A percentile compares a stretch with the other conserved stretches of the same genome.
Conservation (phyloP, 2,113 vertebrate species). For the Oncorhynchus gorbuscha region DNA sequence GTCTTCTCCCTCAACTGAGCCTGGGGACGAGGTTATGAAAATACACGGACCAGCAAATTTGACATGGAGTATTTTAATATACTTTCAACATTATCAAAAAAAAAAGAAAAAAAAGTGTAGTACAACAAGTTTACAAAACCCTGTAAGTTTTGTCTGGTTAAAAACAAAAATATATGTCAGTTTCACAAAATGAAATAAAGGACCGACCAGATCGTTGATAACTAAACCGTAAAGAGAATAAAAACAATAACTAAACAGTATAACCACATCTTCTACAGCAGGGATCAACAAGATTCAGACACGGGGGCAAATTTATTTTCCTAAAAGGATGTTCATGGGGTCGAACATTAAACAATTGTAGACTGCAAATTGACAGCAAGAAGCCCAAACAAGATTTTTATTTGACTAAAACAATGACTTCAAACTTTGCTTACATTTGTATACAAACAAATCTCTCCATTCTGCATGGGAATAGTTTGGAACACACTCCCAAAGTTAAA, state of each 20-base stretch:
- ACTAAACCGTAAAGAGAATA: background rate
- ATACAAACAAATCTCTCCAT: too few relatives aligned
- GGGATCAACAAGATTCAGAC: background rate
- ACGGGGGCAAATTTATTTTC: too few relatives aligned
- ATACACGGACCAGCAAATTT: background rate
- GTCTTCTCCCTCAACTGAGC: too few relatives aligned
- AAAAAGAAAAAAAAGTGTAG: background rate
- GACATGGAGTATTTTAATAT: conserved; percentile 27
- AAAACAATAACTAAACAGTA: background rate
- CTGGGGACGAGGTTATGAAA: background rate
- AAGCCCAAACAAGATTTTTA: too few relatives aligned
- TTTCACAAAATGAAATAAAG: conserved; percentile 24
- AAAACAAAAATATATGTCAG: conserved; percentile 1
- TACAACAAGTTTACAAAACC: conserved; percentile 18
- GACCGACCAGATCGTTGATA: background rate
- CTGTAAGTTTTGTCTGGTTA: conserved; percentile 4
- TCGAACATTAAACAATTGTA: too few relatives aligned
- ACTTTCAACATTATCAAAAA: conserved; percentile 13
- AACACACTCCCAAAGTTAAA: too few relatives aligned
- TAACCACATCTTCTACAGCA: conserved; percentile 1
- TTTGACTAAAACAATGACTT: too few relatives aligned
- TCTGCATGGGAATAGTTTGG: too few relatives aligned
- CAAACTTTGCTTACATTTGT: too few relatives aligned
- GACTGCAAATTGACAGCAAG: too few relatives aligned
- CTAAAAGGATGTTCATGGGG: too few relatives aligned